A percentile compares a stretch with the other conserved stretches of the same genome.
Conservation (phyloP, 2,888 invertebrate genomes). For the Carcina quercana region DNA sequence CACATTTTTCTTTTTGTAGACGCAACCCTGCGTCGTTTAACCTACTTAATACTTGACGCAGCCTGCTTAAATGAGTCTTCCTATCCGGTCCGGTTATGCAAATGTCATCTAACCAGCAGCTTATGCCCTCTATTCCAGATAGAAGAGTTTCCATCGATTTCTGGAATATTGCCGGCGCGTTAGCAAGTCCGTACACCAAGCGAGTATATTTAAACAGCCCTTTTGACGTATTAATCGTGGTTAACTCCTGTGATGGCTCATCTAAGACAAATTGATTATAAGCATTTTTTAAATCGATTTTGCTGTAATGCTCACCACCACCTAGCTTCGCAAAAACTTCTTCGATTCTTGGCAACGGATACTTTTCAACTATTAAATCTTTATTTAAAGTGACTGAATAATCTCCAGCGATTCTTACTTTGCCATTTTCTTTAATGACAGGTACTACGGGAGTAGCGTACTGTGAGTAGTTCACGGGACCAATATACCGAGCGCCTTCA, state of each 20-base stretch:
- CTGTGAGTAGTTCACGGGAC: conserved; percentile 14
- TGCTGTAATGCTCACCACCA: conserved; percentile 20
- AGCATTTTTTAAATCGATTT: conserved; percentile 19
- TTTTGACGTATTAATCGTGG: conserved; percentile 23
- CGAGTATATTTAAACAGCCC: conserved; percentile 25
- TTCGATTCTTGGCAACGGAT: conserved; percentile 14
- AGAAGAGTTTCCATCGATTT: conserved; percentile 26
- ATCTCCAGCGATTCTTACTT: conserved; percentile 13
- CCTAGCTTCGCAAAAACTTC: conserved; percentile 12
- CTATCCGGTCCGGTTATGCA: conserved; percentile 13
- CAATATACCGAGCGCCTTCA: conserved; percentile 19
- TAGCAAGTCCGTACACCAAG: conserved; percentile 27
- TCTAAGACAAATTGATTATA: conserved; percentile 14
- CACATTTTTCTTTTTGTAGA: conserved; percentile 11
- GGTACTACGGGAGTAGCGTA: conserved; percentile 21
- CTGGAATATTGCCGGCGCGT: conserved; percentile 33
- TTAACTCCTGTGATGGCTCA: conserved; percentile 14
- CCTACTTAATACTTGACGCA: conserved; percentile 14
- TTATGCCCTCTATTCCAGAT: conserved; percentile 19
- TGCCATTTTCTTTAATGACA: conserved; percentile 15
- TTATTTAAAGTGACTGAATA: conserved; percentile 21
- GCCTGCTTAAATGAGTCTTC: conserved; percentile 8
- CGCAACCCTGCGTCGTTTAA: conserved; percentile 15
- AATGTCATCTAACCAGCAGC: conserved; percentile 23
- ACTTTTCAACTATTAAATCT: conserved; percentile 18